Conservation (phyloP, 2,797 vertebrate genomes). For the Threskiornis aethiopicus region DNA sequence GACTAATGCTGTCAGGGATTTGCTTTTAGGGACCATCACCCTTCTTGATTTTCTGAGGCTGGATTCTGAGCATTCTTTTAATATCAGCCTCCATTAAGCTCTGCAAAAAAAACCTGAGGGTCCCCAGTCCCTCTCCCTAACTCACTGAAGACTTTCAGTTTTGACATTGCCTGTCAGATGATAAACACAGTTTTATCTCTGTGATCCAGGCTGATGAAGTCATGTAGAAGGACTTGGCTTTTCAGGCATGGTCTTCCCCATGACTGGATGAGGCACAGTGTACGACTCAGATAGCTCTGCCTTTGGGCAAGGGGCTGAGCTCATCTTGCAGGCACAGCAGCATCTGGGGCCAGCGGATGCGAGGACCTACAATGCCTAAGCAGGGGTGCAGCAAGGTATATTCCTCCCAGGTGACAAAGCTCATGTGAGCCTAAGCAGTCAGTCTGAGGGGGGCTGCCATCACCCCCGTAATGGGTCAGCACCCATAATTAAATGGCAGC, state of each 20-base stretch:
- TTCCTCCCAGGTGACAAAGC: not conserved
- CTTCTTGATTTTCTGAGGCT: not conserved
- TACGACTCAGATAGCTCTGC: not conserved
- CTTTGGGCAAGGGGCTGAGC: not conserved
- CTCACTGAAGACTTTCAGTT: not conserved
- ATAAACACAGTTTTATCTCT: not conserved
- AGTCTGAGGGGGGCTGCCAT: not conserved
- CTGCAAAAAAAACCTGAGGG: not conserved
- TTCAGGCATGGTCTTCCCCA: not conserved
- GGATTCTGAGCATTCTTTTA: not conserved
- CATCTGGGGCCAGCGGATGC: rapidly evolving
- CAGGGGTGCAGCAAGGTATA: not conserved
- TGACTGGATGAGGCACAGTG: not conserved
- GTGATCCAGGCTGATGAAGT: not conserved
- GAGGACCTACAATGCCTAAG: rapidly evolving
- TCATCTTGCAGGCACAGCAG: rapidly evolving
- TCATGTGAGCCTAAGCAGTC: rapidly evolving
- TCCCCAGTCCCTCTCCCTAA: not conserved
- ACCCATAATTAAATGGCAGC: not conserved
- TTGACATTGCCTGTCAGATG: not conserved
- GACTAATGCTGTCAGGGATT: not conserved
- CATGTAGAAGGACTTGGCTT: not conserved
- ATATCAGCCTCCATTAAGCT: not conserved
- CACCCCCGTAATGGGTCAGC: rapidly evolving
- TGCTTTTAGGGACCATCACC: not conserved